phyloP scores from a whole-genome alignment of 2,797 vertebrate species.

The Halcyon badia region DNA sequence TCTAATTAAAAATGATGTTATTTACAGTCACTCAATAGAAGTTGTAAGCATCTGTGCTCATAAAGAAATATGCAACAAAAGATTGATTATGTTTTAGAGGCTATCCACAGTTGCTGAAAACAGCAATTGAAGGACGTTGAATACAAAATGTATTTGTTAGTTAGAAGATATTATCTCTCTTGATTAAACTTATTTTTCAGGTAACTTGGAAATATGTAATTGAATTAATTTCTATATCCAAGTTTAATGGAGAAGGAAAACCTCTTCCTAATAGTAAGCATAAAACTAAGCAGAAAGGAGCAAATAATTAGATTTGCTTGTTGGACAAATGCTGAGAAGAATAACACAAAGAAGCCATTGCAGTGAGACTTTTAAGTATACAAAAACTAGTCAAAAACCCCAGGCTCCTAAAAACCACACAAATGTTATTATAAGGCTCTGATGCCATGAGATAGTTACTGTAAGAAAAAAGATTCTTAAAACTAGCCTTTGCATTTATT shows the following conservation, averaged over 20 bases:
- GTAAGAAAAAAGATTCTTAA: background rate
- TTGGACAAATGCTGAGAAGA: constrained; percentile 48
- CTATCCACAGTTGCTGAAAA: constrained; percentile 77
- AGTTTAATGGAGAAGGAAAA: constrained; percentile 53
- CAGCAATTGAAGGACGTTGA: constrained; percentile 66
- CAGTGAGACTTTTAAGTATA: constrained; percentile 31
- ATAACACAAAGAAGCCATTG: constrained; percentile 14
- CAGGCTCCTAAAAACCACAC: constrained; percentile 36
- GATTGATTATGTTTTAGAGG: constrained; percentile 76
- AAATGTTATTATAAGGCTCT: constrained; percentile 32
- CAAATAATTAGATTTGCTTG: constrained; percentile 16
- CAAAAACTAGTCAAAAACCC: constrained; percentile 34
- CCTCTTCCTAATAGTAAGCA: constrained; percentile 21
- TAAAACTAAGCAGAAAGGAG: constrained; percentile 49
- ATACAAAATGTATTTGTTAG: constrained; percentile 63
- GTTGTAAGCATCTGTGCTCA: constrained; percentile 79
- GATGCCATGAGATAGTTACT: background rate
- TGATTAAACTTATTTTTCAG: constrained; percentile 72
- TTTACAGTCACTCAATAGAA: constrained; percentile 81
- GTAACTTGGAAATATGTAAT: constrained; percentile 66
- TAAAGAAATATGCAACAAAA: constrained; percentile 76
- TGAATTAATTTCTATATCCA: constrained; percentile 62
- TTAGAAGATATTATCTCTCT: constrained; percentile 61
- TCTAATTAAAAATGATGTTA: constrained; percentile 82
- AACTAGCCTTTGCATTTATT: background rate